Evolutionary conservation across 2,888 invertebrate genomes (phyloP), one percentile per base, ranked within the genome.

Genomic region (Cryptosula pallasiana): DNA sequence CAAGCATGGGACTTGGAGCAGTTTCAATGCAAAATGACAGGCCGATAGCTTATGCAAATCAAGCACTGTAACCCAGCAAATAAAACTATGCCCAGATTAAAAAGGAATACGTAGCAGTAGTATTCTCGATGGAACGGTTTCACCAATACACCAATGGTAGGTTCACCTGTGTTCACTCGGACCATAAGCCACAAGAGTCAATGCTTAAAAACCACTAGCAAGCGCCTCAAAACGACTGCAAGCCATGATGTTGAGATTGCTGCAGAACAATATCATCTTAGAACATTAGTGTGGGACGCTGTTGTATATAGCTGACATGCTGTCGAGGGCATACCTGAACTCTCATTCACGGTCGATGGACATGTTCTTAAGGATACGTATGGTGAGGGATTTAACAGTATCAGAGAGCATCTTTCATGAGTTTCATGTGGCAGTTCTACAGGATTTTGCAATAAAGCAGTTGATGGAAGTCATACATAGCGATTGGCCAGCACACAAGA

Each of bases 61-160:
- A 75, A 9, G 70, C 74, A 9, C 63, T 78, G 25, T 73, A 71
- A 27, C 20, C 13, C 71, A 75, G 3, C n/a, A 75, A 77, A 72
- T 45, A 71, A 34, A 75, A 75, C n/a, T 78, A 75, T 76, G 76
- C 76, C 2, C 76, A 76, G 23, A 76, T 75, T n/a, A 76, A 77
- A 35, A 71, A 55, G 58, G 71, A 71, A 25, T 35, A 16, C 35
- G 69, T 71, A 35, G 71, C 71, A 20, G 35, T 71, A 25, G 55
- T 71, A 16, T 71, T 71, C 58, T 63, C 54, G 20, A 20, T 55
- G 29, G 35, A 32, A n/a, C 5, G 16, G 58, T 71, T 55, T 13
- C 71, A 57, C 25, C 71, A 71, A 25, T 71, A 63, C 55, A 55
- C 71, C 5, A 69, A 57, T 55, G 71, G 71, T 5, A 29, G 71